Evolutionary conservation across 1,140 invertebrate species (phyloP).

Genomic region (Polyergus mexicanus): DNA sequence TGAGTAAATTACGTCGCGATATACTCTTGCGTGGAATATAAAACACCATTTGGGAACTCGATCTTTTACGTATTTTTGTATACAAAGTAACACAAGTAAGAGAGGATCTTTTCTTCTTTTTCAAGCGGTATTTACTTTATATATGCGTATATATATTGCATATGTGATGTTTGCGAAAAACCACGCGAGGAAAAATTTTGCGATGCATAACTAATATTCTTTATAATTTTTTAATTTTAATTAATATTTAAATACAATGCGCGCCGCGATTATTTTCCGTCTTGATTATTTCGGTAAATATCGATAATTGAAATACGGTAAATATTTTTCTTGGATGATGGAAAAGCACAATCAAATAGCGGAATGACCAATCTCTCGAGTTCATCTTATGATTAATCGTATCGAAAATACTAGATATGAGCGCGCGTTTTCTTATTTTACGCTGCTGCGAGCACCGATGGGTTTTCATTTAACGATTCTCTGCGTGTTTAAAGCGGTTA

Average conservation of each 20-base stretch:
- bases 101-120: not conserved
- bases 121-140: not conserved
- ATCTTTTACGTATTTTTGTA: not conserved
- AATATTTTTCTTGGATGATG: constrained; percentile 14
- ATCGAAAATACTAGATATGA: not conserved
- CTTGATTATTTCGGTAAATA: not conserved
- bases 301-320: not conserved
- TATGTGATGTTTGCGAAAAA: not conserved
- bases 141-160: not conserved
- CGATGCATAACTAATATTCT: not conserved
- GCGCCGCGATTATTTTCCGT: not conserved
- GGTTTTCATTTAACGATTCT: not conserved
- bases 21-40: not conserved
- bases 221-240: not conserved
- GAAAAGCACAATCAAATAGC: not conserved
- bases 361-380: not conserved
- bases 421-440: not conserved
- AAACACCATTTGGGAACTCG: not conserved
- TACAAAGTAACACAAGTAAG: not conserved
- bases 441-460: not conserved
- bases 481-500: not conserved
- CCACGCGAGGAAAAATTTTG: not conserved
- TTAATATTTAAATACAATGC: constrained; percentile 15
- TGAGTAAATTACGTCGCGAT: not conserved
- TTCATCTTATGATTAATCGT: not conserved